Base-by-base conservation (phyloP, 2,888 invertebrate species). In the Apamea anceps region DNA sequence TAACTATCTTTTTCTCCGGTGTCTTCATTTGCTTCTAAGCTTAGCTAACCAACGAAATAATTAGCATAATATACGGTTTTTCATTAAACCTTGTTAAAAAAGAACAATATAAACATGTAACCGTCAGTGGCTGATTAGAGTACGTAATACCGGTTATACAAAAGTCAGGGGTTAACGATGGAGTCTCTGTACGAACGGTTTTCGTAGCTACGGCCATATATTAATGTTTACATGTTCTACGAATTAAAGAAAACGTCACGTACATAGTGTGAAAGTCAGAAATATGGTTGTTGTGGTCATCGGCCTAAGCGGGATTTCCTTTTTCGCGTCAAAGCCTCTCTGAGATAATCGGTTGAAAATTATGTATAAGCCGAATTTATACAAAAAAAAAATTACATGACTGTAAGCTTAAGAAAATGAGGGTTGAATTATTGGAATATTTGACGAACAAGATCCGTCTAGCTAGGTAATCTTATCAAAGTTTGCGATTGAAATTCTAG, bases 151-250 rank as follows among this genome's bases (percentile, higher is more conserved):
- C 75, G 66, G 75, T 87, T 80, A 72, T 74, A 48, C 48, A 48
- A 37, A 72, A n/a, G 77, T 75, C 77, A 87, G 37, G 60, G 88
- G 85, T 80, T 71, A 85, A 85, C 74, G 62, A 87, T 77, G 76
- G 70, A 75, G 85, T 42, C 42, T 42, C 63, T n/a, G 65, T 63
- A 57, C 67, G 54, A 80, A 85, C 68, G 54, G 66, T 79, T 73
- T 79, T 65, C 28, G 51, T 85, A 67, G 62, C 60, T 54, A 45
- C 51, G 45, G 21, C 15, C 37, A 54, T 84, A 72, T 77, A 65
- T 80, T 73, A 48, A 81, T 85, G 68, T 77, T 73, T 63, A 72
- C 54, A 72, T 60, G 48, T 77, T 85, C 85, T 77, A 45, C 81
- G 85, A 85, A 87, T 70, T 65, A 84, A 84, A 84, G 60, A 79